phyloP scores from a whole-genome alignment of 2,113 vertebrate species.

The Rhinoderma darwinii region DNA sequence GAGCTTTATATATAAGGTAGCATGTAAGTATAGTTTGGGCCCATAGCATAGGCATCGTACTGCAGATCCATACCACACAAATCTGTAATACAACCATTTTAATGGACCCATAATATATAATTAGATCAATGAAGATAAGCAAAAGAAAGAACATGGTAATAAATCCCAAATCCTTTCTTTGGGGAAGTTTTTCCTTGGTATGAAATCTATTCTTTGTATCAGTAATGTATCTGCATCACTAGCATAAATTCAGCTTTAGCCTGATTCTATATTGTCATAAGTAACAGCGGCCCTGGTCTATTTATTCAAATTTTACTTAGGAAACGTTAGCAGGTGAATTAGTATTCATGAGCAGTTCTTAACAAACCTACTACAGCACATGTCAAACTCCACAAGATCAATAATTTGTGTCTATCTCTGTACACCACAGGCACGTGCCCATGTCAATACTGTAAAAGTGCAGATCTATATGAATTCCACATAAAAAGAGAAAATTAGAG shows the following conservation, averaged over 20 bases:
- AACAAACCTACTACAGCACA: not conserved
- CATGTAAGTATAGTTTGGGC: no score
- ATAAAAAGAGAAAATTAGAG: not conserved
- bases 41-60: not conserved
- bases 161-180: not conserved
- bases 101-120: not conserved
- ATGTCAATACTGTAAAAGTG: not conserved
- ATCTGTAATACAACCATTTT: not conserved
- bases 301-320: not conserved
- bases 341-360: not conserved
- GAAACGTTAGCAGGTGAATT: not conserved
- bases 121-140: not conserved
- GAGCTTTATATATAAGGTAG: no score
- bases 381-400: not conserved
- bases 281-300: not conserved
- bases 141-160: not conserved
- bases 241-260: not conserved
- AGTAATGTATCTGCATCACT: not conserved
- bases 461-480: not conserved
- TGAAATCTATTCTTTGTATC: not conserved
- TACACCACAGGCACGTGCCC: not conserved
- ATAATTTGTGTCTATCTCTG: not conserved
- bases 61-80: not conserved
- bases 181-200: not conserved
- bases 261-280: not conserved